Base-by-base conservation (phyloP, 2,113 vertebrate genomes). In the Chaetorhynchus papuensis region DNA sequence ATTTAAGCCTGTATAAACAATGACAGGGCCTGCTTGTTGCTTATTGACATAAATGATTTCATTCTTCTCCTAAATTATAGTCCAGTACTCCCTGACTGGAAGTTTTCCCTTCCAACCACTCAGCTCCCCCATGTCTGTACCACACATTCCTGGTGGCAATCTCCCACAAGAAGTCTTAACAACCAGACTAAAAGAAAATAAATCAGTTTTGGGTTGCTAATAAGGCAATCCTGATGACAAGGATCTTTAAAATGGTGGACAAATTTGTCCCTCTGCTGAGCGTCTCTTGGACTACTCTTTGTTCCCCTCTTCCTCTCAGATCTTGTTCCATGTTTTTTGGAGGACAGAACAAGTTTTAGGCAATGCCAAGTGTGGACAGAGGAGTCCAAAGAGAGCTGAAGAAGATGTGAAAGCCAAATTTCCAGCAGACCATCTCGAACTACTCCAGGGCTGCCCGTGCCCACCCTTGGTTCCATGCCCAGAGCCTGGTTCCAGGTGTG, bases 381-480 rank as follows among this genome's bases (percentile, higher is more conserved):
- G 54, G 49, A 89, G 30, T 56, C 23, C 30, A 64, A 76, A 50
- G 24, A 35, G 30, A 82, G 33, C 11, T 82, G 49, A 72, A 85
- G 64, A n/a, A 70, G 60, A 7, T 8, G 6, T 9, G 24, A 39
- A 68, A 72, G 84, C 56, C 90, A 88, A 71, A 93, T 94, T 96
- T 83, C 83, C 92, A 92, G 76, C 85, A 74, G 82, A 63, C 17
- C 24, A 3, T 11, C 52, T 3, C 21, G 14, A 79, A 4, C 20
- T 35, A 45, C 80, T 78, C 24, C 0, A 0, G 30, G 50, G 53
- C 27, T 75, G 49, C 30, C 35, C 0, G 0, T 53, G 47, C 35
- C 31, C 35, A 6, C 3, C 1, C 2, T 1, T 0, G 0, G 50
- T 44, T 72, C 30, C 2, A 7, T 70, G 74, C 64, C 31, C 64